A percentile compares a stretch with the other conserved stretches of the same genome.
phyloP scores from a whole-genome alignment of 1,140 invertebrate species.

The Radopholus similis region DNA sequence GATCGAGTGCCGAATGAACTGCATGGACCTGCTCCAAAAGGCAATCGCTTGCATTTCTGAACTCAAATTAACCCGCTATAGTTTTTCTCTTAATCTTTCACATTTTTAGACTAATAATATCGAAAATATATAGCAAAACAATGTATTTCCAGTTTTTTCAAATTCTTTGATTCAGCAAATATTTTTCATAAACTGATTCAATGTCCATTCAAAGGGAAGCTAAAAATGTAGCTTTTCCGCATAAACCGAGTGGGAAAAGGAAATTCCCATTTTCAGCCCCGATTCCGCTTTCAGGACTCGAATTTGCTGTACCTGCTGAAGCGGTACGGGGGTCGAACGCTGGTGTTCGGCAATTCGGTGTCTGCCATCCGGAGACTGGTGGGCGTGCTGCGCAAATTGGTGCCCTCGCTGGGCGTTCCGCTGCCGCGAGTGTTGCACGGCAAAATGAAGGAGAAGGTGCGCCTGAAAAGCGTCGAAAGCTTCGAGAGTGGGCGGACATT shows the following conservation, averaged over 20 bases:
- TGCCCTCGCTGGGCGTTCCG: conserved; percentile 64
- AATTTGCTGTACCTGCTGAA: conserved; percentile 88
- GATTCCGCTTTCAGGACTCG: conserved; percentile 67
- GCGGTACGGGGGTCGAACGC: conserved; percentile 77
- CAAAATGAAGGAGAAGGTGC: conserved; percentile 86
- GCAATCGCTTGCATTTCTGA: too few species aligned
- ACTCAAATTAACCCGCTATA: too few species aligned
- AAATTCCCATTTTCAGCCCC: too few species aligned
- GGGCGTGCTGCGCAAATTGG: conserved; percentile 75
- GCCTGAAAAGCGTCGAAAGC: conserved; percentile 86
- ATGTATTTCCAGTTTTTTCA: too few species aligned
- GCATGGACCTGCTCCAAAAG: conserved; percentile 71
- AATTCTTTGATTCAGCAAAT: too few species aligned
- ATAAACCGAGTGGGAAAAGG: too few species aligned
- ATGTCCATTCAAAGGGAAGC: too few species aligned
- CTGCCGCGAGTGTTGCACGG: conserved; percentile 80
- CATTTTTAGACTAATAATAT: background rate
- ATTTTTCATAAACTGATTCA: too few species aligned
- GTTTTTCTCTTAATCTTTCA: too few species aligned
- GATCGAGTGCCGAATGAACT: conserved; percentile 74
- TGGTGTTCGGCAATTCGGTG: conserved; percentile 96
- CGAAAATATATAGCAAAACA: too few species aligned
- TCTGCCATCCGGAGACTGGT: conserved; percentile 80
- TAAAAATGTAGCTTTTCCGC: too few species aligned
- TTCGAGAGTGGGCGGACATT: conserved; percentile 72